Percentiles rank a stretch among this genome's conserved stretches.
These are phyloP conservation scores for Myotis myotis DNA, from an alignment of 2,797 vertebrate genomes.

Conservation along the genomic window DNA sequence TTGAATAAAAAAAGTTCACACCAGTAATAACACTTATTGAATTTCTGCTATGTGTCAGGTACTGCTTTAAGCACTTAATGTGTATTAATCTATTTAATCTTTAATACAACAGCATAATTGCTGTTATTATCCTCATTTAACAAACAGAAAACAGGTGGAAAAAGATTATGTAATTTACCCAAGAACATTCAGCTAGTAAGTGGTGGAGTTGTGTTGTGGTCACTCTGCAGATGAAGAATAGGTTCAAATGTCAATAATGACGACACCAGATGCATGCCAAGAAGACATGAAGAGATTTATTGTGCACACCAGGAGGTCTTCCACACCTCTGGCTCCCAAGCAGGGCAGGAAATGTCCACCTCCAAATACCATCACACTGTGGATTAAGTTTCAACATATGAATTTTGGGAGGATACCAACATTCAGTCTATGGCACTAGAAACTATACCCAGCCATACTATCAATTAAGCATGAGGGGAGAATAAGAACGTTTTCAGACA, in stretches of 20 bases:
- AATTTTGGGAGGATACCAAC: neutral
- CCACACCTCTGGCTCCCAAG: neutral
- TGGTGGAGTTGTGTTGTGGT: neutral
- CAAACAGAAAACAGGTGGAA: neutral
- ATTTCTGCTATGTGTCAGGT: neutral
- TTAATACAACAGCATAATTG: neutral
- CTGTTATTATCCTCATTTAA: neutral
- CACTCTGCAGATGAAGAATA: neutral
- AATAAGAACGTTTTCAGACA: slow-evolving; percentile 21
- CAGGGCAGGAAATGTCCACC: neutral
- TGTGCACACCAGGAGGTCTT: neutral
- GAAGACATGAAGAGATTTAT: neutral
- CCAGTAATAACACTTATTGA: neutral
- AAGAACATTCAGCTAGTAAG: neutral
- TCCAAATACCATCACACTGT: neutral
- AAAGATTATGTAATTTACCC: neutral
- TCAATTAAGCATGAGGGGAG: neutral
- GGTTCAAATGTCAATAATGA: neutral
- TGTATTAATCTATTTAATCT: slow-evolving; percentile 4
- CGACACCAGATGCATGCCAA: neutral
- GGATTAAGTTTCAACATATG: neutral
- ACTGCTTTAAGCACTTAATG: neutral
- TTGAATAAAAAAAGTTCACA: neutral
- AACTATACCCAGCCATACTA: neutral
- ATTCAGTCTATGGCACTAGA: neutral